Evolutionary conservation across 2,888 invertebrate genomes (phyloP), one percentile per base, ranked within the genome.

Genomic region (Euzetes globulus): DNA sequence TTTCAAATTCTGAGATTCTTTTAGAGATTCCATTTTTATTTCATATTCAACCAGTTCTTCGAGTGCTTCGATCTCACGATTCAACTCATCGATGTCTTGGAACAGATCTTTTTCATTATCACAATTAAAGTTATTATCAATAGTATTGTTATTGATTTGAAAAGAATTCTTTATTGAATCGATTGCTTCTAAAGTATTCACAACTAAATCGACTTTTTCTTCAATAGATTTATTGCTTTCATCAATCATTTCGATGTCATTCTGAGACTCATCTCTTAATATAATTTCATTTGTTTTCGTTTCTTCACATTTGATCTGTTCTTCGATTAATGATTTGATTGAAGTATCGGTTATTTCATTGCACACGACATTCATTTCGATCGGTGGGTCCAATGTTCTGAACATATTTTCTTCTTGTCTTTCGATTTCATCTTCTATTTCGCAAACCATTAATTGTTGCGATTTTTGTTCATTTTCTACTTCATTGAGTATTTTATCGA

Each of bases 1-100:
- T 41, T 68, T 37, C 25, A 25, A 55, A 22, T 55, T 55, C 25
- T 55, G 19, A 11, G 45, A 41, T 41, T 41, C 68, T 17, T 68
- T 68, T 4, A 41, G 9, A 19, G 68, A 41, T 68, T 45, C 45
- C 41, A 68, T 19, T 68, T 22, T 37, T 5, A 45, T 45, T 37
- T 41, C 68, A 41, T 41, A 68, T 68, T 68, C 68, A 19, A 68
- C 45, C 68, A 45, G 19, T 22, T 68, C 68, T 68, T 45, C 68
- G 22, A 68, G 45, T 22, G 45, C 68, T 68, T 68, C 68, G 17
- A 45, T 68, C 41, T 68, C 45, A 6, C 45, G 41, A 19, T 68
- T 68, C n/a, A 68, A 33, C 5, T 45, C 68, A 68, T 41, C 41
- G 68, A 68, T 68, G 45, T 45, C 68, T 45, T 45, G 22, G 11